phyloP scores from a whole-genome alignment of 2,888 invertebrate species.

The Thymelicus acteon region DNA sequence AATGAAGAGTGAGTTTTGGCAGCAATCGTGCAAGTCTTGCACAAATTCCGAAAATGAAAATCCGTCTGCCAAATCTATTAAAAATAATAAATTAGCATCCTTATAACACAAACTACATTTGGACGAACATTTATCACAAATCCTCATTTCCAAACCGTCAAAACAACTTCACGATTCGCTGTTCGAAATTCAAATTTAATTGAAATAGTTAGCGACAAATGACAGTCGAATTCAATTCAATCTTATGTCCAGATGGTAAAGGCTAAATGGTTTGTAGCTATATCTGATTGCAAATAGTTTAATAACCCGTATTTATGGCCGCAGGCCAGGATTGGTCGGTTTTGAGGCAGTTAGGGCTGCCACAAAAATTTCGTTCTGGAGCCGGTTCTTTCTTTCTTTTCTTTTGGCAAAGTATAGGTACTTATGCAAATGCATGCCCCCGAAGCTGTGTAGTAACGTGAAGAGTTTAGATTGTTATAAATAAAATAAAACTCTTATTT shows the following conservation, averaged over 20 bases:
- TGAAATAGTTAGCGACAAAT: conserved; percentile 26
- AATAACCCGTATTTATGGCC: conserved; percentile 41
- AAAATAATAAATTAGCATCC: too few relatives aligned
- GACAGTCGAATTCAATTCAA: conserved; percentile 35
- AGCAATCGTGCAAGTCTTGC: neutral
- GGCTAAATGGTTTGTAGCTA: neutral
- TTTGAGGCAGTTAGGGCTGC: conserved; percentile 8
- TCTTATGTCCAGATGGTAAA: conserved; percentile 8
- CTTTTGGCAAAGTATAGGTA: too few relatives aligned
- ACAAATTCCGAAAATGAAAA: neutral
- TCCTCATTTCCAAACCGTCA: conserved; percentile 10
- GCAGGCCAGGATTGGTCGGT: conserved; percentile 31
- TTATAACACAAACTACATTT: too few relatives aligned
- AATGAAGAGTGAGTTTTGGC: too few relatives aligned
- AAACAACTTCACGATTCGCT: conserved; percentile 23
- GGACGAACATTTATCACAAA: conserved; percentile 6
- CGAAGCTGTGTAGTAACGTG: too few relatives aligned
- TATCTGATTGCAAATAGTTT: conserved; percentile 40
- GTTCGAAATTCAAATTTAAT: conserved; percentile 28
- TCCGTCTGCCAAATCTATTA: too few relatives aligned
- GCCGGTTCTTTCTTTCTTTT: too few relatives aligned
- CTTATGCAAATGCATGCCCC: too few relatives aligned
- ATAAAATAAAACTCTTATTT: too few relatives aligned
- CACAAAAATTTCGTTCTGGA: neutral
- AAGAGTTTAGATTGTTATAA: too few relatives aligned